Evolutionary conservation across 35 echinoderm and acorn worm species (phyloP), one percentile per base, ranked within the genome.

Genomic region (Lytechinus pictus): DNA sequence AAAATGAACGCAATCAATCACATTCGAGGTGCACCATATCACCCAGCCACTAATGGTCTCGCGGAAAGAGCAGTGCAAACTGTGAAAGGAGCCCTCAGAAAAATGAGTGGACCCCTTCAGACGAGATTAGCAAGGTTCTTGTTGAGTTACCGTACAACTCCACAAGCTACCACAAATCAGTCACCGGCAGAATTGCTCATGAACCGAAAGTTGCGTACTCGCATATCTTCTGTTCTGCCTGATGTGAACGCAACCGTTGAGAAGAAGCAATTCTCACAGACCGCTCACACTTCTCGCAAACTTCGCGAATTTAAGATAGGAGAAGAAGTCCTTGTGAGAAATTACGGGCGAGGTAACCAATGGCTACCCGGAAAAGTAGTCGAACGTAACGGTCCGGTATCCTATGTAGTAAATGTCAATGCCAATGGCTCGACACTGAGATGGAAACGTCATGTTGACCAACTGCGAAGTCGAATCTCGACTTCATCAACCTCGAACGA

Each of bases 11-110:
- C 61, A 53, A 99, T 99, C 16, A 96, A 96, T 27, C 97, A 98
- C 95, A 61, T 95, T 0, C 61, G 21, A n/a, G 52, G 52, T 6
- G 87, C 96, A 8, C 95, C 95, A 12, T 88, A 95, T 51, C 95
- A 98, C 94, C 96, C 97, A 4, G 61, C 97, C 4, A 95, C 95
- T 6, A 97, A 95, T 72, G 96, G 97, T 28, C 66, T 95, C 9
- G 91, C 95, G 5, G 92, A 96, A 60, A 54, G 93, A 14, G 93
- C 61, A 9, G 96, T 96, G 13, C 92, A 96, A n/a, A 95, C 96
- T 10, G 54, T 97, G 27, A 97, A 97, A 71, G 6, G 86, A 53
- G 86, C 21, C 54, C 29, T 97, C 5, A 86, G 93, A 10, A 95
- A 94, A 94, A 54, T 86, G 21, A 57, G 27, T 24, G 28, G 66